Conservation (phyloP, 2,113 vertebrate species). For the Dipodomys stephensi region DNA sequence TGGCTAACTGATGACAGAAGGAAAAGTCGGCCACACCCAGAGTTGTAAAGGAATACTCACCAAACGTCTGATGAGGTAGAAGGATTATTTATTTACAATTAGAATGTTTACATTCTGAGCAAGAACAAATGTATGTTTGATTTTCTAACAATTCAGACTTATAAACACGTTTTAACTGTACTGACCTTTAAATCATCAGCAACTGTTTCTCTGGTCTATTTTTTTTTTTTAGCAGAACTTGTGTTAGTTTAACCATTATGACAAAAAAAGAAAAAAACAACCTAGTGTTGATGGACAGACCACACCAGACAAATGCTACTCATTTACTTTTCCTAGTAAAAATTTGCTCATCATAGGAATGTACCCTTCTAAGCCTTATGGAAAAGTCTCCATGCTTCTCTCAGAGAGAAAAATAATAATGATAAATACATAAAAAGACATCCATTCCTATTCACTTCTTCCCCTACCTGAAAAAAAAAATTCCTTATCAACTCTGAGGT, state of each 20-base stretch:
- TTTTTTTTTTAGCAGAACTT: background rate
- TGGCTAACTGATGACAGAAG: background rate
- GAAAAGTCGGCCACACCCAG: background rate
- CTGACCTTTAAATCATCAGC: conserved; percentile 4
- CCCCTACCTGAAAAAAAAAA: background rate
- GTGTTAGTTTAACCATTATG: conserved; percentile 32
- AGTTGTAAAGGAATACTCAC: background rate
- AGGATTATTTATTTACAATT: background rate
- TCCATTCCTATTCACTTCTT: background rate
- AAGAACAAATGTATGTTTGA: background rate
- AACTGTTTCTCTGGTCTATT: too few relatives aligned
- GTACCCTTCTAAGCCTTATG: background rate
- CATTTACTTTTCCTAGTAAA: conserved; percentile 28
- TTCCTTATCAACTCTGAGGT: background rate
- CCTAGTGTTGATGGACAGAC: conserved; percentile 36
- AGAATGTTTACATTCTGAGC: conserved; percentile 9
- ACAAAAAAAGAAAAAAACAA: background rate
- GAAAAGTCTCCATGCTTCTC: conserved; percentile 6
- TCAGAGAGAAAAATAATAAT: background rate
- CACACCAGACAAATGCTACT: conserved; percentile 29
- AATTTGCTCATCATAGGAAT: background rate
- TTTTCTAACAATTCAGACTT: conserved; percentile 12
- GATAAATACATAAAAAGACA: background rate
- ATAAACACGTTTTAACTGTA: conserved; percentile 1
- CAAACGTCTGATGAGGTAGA: background rate